A percentile compares a stretch with the other conserved stretches of the same genome.
Conservation (phyloP, 2,113 vertebrate species). For the Corydoras maculifer region DNA sequence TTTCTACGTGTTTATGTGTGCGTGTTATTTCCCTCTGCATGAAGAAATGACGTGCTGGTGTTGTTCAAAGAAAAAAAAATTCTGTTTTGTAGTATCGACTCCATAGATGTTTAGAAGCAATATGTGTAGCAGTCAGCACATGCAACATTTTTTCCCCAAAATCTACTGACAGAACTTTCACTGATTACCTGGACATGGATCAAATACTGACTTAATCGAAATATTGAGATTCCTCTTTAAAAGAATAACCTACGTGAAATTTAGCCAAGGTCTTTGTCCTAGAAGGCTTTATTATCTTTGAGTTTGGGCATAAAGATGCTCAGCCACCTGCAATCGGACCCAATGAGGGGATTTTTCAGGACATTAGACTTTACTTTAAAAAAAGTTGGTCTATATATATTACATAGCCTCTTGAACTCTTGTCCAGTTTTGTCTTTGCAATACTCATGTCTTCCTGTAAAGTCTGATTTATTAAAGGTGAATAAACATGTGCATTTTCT, state of each 20-base stretch:
- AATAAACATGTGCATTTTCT: constrained; percentile 38
- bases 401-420: neutral
- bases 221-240: too few species aligned
- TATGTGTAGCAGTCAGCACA: constrained; percentile 17
- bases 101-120: constrained; percentile 17
- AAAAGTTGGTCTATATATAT: too few species aligned
- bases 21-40: constrained; percentile 56
- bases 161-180: neutral
- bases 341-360: too few species aligned
- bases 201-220: neutral
- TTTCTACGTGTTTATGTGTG: constrained; percentile 17
- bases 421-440: constrained; percentile 59
- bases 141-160: neutral
- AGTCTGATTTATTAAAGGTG: constrained; percentile 62
- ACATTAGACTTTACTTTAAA: too few species aligned
- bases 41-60: constrained; percentile 46
- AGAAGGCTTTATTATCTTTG: neutral
- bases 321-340: constrained; percentile 30
- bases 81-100: constrained; percentile 42
- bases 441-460: constrained; percentile 74
- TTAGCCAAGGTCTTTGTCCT: too few species aligned
- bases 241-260: too few species aligned
- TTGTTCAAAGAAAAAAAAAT: constrained; percentile 4
- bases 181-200: neutral
- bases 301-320: constrained; percentile 11